Conservation (phyloP, 2,797 vertebrate species). For the Leptodactylus fallax region DNA sequence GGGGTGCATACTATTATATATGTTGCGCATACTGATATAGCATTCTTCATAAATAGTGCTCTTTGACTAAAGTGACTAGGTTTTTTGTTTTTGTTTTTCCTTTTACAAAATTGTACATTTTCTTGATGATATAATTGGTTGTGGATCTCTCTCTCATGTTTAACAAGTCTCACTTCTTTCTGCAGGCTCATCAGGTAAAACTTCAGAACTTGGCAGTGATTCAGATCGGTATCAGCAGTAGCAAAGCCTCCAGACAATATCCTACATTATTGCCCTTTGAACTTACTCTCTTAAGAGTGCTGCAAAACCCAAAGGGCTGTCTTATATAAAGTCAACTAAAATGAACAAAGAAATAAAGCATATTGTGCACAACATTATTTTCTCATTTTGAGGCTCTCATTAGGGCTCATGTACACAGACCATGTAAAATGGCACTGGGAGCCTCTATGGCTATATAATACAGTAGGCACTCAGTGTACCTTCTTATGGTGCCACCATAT, state of each 20-base stretch:
- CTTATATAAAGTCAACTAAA: not conserved
- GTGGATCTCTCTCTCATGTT: not conserved
- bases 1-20: too few relatives aligned
- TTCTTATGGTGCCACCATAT: too few relatives aligned
- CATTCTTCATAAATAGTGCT: too few relatives aligned
- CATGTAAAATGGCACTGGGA: too few relatives aligned
- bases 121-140: not conserved
- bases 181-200: constrained; percentile 41
- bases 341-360: constrained; percentile 12
- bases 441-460: too few relatives aligned
- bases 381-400: too few relatives aligned
- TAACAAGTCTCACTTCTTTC: constrained; percentile 3
- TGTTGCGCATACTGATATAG: too few relatives aligned
- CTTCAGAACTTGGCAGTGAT: constrained; percentile 17
- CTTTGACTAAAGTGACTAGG: too few relatives aligned
- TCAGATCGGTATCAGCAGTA: constrained; percentile 43
- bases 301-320: not conserved
- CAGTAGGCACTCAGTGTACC: too few relatives aligned
- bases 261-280: not conserved
- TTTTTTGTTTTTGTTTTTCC: too few relatives aligned
- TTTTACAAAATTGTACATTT: not conserved
- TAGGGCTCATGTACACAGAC: too few relatives aligned
- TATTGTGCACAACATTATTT: not conserved
- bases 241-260: not conserved
- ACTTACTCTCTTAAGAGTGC: not conserved